Evolutionary conservation across 2,797 vertebrate genomes (phyloP), one percentile per base, ranked within the genome.

Genomic region (Gobio occitaniae): DNA sequence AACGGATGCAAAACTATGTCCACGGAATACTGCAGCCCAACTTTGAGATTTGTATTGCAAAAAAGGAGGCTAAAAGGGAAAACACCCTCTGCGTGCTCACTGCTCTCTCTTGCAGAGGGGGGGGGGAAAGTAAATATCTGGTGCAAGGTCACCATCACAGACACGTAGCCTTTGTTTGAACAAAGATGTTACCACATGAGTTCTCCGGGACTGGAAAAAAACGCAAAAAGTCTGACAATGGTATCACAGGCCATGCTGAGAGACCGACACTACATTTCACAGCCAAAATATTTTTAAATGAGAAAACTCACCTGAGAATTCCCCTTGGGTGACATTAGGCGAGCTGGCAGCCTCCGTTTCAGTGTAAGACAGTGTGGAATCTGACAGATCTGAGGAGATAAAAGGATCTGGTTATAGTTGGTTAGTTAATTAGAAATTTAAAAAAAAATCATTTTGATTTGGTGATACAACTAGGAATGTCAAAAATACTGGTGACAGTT

Each of bases 321-420:
- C 97, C 93, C 97, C 96, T 3, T 95, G 96, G 65, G 95, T 96
- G 92, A 95, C 89, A 92, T 97, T 96, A 93, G 97, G 97, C 66
- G 96, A 97, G 95, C 95, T 96, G 91, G 96, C 96, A 91, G 97
- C 97, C 96, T 99, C 98, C 7, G 96, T 97, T 98, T 99, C 98
- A 98, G 98, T 99, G 98, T 99, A 99, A 95, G 98, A 99, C 97
- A 98, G 96, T 91, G 97, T 98, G 95, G 97, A 98, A 97, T 99
- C 98, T 86, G 97, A 98, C 88, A 98, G 97, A 96, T 98, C 97
- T 99, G 92, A 50, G 48, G 86, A 88, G 84, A 89, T 84, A 38
- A 86, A 25, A 90, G 29, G 29, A 54, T 63, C 41, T 50, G 15
- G 59, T 79, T 79, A 79, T 16, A 48, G 16, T 15, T 66, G 32